Conservation (phyloP, 1,140 invertebrate genomes). For the Aphaenogaster rudis region DNA sequence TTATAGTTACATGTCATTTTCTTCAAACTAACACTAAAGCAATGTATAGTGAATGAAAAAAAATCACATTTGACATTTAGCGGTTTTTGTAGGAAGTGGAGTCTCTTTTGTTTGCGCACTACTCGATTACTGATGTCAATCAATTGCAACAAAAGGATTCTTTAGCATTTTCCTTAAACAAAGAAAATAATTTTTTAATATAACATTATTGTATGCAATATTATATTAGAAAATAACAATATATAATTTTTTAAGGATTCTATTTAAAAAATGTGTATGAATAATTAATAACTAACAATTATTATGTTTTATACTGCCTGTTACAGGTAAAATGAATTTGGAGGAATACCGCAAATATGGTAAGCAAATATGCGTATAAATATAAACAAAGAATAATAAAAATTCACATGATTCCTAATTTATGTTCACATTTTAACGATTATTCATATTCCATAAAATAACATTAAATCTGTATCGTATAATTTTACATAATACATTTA, state of each 20-base stretch:
- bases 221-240: neutral
- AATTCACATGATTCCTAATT: neutral
- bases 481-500: neutral
- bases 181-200: conserved; percentile 12
- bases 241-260: neutral
- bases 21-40: neutral
- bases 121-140: conserved; percentile 24
- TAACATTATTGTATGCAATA: neutral
- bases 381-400: neutral
- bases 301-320: neutral
- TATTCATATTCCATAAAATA: neutral
- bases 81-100: neutral
- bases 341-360: conserved; percentile 87
- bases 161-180: neutral
- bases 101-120: conserved; percentile 13
- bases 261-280: neutral
- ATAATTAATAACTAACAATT: conserved; percentile 1
- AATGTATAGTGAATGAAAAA: neutral
- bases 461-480: neutral
- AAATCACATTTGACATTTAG: conserved; percentile 31
- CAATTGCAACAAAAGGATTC: conserved; percentile 4
- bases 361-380: conserved; percentile 74
- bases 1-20: neutral
- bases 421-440: neutral
- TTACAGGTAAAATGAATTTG: conserved; percentile 85